Percentiles rank a stretch among this genome's conserved stretches.
Conservation (phyloP, 2,888 invertebrate genomes). For the Pseudococcus viburni region DNA sequence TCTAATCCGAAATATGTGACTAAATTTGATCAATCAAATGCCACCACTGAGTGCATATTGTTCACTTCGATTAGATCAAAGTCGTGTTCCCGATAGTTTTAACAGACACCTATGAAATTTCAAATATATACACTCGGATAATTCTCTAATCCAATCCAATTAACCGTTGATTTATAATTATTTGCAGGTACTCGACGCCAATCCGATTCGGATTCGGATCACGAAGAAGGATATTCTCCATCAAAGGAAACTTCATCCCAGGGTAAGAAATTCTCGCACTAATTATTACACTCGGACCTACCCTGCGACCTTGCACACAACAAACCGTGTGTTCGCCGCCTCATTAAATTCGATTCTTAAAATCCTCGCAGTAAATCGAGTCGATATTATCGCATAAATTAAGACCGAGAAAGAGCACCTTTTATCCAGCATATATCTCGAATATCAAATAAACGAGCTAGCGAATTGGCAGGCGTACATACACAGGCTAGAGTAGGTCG, state of each 20-base stretch:
- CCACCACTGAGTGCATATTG: no score
- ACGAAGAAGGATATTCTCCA: not conserved
- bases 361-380: not conserved
- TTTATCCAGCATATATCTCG: not conserved
- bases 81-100: not conserved
- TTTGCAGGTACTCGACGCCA: not conserved
- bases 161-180: not conserved
- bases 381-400: slow-evolving; percentile 47
- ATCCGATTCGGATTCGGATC: not conserved
- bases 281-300: not conserved
- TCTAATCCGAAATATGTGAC: no score
- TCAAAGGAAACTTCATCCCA: not conserved
- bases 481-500: not conserved
- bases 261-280: not conserved
- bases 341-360: slow-evolving; percentile 18
- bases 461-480: slow-evolving; percentile 22
- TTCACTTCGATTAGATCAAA: not conserved
- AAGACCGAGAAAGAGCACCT: not conserved
- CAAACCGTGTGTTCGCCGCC: not conserved
- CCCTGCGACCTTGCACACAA: not conserved
- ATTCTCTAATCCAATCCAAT: not conserved
- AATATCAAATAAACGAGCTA: slow-evolving; percentile 53
- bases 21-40: no score
- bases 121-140: not conserved
- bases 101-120: not conserved